Evolutionary conservation across 1,140 invertebrate species (phyloP).

Genomic region (Zaprionus kolodkinae): DNA sequence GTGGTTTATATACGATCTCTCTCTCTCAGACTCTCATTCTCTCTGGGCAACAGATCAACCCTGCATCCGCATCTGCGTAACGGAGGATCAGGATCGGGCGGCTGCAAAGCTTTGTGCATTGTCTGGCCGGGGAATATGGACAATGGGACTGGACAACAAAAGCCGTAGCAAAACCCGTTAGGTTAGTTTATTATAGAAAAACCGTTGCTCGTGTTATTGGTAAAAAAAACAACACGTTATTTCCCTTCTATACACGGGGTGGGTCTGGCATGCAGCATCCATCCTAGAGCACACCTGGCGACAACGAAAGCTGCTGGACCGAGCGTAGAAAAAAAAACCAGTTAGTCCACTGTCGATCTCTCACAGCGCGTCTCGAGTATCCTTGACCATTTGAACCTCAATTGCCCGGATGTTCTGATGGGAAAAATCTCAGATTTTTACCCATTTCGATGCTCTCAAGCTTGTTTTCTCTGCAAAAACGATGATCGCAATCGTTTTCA

Average conservation of each 20-base stretch:
- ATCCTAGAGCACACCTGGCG: conserved; percentile 69
- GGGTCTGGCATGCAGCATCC: conserved; percentile 33
- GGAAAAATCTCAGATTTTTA: conserved; percentile 63
- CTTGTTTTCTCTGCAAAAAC: too few relatives aligned
- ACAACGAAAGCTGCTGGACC: conserved; percentile 70
- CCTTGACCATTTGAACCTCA: conserved; percentile 83
- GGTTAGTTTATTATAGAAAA: conserved; percentile 81
- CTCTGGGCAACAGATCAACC: neutral
- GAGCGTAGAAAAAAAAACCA: conserved; percentile 44
- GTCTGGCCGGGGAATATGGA: conserved; percentile 66
- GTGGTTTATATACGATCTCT: conserved; percentile 69
- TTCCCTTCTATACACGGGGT: conserved; percentile 63
- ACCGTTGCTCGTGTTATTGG: conserved; percentile 60
- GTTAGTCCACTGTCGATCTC: conserved; percentile 36
- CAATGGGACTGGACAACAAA: conserved; percentile 67
- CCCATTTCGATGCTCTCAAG: conserved; percentile 38
- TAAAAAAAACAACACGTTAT: conserved; percentile 53
- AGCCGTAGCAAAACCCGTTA: conserved; percentile 65
- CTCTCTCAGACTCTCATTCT: too few relatives aligned
- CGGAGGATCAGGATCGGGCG: conserved; percentile 57
- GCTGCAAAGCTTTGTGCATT: conserved; percentile 76
- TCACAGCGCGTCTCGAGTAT: conserved; percentile 56
- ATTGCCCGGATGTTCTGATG: conserved; percentile 66
- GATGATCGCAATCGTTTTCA: conserved; percentile 24
- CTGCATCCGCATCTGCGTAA: conserved; percentile 10